Conservation (phyloP, 2,888 invertebrate genomes). For the Pyrgus malvae region DNA sequence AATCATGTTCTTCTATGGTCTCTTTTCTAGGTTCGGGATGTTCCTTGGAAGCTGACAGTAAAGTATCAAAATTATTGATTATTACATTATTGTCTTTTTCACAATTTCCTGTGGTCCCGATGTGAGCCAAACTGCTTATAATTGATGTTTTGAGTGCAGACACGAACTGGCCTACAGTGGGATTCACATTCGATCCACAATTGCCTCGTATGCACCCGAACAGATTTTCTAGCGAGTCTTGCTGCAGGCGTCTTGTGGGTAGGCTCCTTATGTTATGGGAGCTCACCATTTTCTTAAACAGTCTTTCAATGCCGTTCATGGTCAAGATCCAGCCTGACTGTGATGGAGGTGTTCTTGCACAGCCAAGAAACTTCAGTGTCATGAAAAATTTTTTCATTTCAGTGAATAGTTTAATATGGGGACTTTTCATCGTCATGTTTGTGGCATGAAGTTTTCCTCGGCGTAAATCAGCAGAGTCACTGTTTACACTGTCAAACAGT, state of each 20-base stretch:
- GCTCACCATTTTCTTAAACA: constrained; percentile 4
- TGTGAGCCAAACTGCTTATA: constrained; percentile 22
- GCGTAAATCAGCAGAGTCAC: not conserved
- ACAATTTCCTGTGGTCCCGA: constrained; percentile 27
- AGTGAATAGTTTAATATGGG: not conserved
- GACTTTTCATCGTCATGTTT: constrained; percentile 12
- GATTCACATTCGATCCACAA: constrained; percentile 38
- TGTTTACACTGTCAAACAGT: not conserved
- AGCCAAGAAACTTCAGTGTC: constrained; percentile 25
- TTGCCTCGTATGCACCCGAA: constrained; percentile 30
- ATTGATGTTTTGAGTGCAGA: constrained; percentile 34
- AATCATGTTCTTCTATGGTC: too few species aligned
- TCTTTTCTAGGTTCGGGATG: too few species aligned
- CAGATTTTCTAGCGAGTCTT: constrained; percentile 38
- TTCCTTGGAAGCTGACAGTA: not conserved
- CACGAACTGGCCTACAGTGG: constrained; percentile 36
- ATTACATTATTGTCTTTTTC: constrained; percentile 28
- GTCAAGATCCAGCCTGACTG: constrained; percentile 31
- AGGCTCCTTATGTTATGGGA: constrained; percentile 31
- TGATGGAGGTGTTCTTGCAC: constrained; percentile 26
- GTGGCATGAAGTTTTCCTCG: not conserved
- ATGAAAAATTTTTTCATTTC: not conserved
- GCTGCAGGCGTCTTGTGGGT: constrained; percentile 35
- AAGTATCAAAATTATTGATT: constrained; percentile 15
- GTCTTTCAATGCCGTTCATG: constrained; percentile 23